Conservation (phyloP, 2,888 invertebrate genomes). For the Entomobrya proxima region DNA sequence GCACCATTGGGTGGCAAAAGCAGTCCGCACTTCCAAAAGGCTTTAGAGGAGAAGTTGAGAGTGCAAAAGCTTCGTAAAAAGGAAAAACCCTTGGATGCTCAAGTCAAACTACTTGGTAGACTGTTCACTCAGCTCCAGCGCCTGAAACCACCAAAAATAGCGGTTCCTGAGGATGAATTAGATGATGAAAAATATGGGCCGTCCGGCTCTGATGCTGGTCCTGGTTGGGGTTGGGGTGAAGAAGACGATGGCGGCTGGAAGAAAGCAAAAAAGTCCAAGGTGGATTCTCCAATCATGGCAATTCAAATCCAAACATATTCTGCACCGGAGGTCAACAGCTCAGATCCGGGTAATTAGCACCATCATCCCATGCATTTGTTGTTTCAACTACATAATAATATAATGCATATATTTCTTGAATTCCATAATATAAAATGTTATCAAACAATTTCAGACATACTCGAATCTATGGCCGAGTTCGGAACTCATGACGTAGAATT, state of each 20-base stretch:
- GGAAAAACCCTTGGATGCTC: slow-evolving; percentile 60
- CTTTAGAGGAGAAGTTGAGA: slow-evolving; percentile 44
- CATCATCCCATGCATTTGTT: too few species aligned
- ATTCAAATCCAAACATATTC: slow-evolving; percentile 66
- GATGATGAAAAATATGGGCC: neutral
- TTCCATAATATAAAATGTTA: too few species aligned
- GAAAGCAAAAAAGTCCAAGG: slow-evolving; percentile 53
- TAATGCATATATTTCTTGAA: too few species aligned
- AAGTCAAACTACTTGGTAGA: slow-evolving; percentile 67
- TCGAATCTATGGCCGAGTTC: slow-evolving; percentile 64
- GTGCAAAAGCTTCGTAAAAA: slow-evolving; percentile 22
- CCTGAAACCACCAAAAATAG: slow-evolving; percentile 54
- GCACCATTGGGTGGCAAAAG: slow-evolving; percentile 63
- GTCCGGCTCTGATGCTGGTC: neutral
- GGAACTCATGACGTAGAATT: slow-evolving; percentile 64
- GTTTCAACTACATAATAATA: too few species aligned
- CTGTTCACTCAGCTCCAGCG: slow-evolving; percentile 65
- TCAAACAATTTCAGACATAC: too few species aligned
- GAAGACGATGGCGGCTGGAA: slow-evolving; percentile 52
- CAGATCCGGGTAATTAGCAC: too few species aligned
- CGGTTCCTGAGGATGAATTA: slow-evolving; percentile 37
- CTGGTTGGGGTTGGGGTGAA: slow-evolving; percentile 33
- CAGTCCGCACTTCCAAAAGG: slow-evolving; percentile 47
- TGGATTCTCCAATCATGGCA: slow-evolving; percentile 67
- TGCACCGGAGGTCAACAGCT: slow-evolving; percentile 55